Evolutionary conservation across 2,797 vertebrate species (phyloP).

Genomic region (Champsocephalus gunnari): DNA sequence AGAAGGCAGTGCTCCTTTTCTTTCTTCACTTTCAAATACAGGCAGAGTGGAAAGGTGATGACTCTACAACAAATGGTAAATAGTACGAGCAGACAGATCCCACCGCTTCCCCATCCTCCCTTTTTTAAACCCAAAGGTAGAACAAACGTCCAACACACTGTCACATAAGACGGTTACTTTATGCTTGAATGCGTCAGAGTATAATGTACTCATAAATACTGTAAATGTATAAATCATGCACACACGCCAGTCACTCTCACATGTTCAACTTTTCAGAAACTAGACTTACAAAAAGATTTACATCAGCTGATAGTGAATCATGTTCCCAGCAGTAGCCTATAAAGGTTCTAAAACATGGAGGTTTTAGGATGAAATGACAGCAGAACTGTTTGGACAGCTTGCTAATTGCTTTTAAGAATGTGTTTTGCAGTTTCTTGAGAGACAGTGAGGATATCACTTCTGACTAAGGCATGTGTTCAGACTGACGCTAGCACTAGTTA

Average conservation of each 20-base stretch:
- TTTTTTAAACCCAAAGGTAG: conserved; percentile 24
- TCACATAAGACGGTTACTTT: conserved; percentile 50
- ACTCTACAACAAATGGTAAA: neutral
- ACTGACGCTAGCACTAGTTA: conserved; percentile 20
- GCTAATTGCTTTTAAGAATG: conserved; percentile 20
- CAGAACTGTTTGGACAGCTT: neutral
- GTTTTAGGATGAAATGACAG: conserved; percentile 11
- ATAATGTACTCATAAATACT: conserved; percentile 21
- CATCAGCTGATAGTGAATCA: conserved; percentile 54
- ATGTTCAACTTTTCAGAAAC: conserved; percentile 37
- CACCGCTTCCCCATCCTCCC: conserved; percentile 1
- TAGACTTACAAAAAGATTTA: conserved; percentile 70
- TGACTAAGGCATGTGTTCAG: conserved; percentile 34
- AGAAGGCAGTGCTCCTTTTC: conserved; percentile 1
- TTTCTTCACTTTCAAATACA: conserved; percentile 25
- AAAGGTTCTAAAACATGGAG: conserved; percentile 9
- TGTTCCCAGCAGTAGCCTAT: conserved; percentile 67
- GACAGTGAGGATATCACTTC: conserved; percentile 3
- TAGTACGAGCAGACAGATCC: conserved; percentile 2
- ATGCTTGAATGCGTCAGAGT: conserved; percentile 40
- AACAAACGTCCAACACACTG: conserved; percentile 44
- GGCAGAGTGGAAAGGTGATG: conserved; percentile 8
- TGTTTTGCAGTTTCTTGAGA: conserved; percentile 7
- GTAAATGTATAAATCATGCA: conserved; percentile 66
- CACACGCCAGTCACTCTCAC: conserved; percentile 17